phyloP scores from a whole-genome alignment of 2,113 vertebrate species.

The Rhegmatorhina hoffmannsi region DNA sequence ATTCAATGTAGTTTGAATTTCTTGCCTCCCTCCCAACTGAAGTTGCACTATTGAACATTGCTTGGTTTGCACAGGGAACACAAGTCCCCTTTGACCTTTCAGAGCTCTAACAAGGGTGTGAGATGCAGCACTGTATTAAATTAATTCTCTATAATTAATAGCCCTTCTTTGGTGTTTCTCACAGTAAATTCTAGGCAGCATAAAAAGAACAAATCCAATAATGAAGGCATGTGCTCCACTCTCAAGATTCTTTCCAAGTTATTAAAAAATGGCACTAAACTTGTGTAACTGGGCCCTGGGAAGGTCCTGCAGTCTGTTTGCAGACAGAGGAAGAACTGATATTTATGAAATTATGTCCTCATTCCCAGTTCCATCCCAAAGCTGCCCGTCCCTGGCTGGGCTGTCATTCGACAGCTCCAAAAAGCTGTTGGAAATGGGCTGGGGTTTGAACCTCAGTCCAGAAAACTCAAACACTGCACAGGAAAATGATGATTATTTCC shows the following conservation, averaged over 20 bases:
- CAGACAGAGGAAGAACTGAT: background rate
- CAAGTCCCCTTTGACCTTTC: background rate
- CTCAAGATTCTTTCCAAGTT: background rate
- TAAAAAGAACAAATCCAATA: background rate
- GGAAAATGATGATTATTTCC: background rate
- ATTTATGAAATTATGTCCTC: background rate
- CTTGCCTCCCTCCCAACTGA: rapidly evolving
- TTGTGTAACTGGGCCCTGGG: background rate
- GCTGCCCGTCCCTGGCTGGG: background rate
- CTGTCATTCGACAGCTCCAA: background rate
- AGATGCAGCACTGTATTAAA: background rate
- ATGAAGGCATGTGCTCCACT: background rate
- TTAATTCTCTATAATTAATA: background rate
- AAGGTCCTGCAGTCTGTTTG: background rate
- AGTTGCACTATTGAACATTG: background rate
- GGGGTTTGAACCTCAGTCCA: background rate
- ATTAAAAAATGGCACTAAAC: background rate
- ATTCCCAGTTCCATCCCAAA: background rate
- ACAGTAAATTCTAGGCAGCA: background rate
- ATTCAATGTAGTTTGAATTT: background rate
- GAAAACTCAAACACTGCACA: background rate
- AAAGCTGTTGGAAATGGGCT: background rate
- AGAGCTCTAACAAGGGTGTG: background rate
- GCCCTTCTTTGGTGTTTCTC: background rate
- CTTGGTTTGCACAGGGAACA: background rate